phyloP scores from a whole-genome alignment of 2,797 vertebrate genomes.

The Silurus aristotelis region DNA sequence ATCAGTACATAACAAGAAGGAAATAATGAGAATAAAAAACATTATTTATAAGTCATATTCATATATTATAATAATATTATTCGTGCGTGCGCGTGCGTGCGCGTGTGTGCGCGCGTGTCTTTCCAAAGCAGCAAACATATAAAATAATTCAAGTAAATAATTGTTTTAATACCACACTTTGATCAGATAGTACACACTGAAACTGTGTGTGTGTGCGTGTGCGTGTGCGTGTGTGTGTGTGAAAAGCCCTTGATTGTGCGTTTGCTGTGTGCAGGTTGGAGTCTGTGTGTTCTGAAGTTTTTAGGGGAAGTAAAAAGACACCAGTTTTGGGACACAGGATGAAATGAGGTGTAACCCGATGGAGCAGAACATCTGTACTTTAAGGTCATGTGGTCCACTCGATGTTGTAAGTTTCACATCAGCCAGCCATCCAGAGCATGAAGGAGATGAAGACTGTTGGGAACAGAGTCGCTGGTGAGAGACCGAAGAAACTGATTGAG shows the following conservation, averaged over 20 bases:
- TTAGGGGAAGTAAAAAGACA: neutral
- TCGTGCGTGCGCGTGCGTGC: neutral
- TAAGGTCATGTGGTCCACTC: neutral
- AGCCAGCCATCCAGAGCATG: conserved; percentile 91
- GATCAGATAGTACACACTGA: neutral
- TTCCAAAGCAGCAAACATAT: neutral
- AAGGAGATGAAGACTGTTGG: conserved; percentile 87
- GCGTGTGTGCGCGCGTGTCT: neutral
- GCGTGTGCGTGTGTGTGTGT: neutral
- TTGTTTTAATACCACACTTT: neutral
- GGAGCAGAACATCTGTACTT: neutral
- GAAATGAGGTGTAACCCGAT: neutral
- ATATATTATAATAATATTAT: neutral
- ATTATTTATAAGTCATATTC: neutral
- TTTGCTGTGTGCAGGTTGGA: neutral
- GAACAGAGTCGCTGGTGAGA: conserved; percentile 81
- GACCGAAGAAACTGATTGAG: conserved; percentile 80
- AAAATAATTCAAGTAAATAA: neutral
- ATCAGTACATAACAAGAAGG: too few species aligned
- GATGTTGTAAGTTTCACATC: conserved; percentile 31
- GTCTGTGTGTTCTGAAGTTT: neutral
- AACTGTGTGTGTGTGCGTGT: too few species aligned
- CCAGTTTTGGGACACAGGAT: neutral
- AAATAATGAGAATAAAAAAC: neutral
- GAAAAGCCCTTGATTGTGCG: neutral